A percentile compares a stretch with the other conserved stretches of the same genome.
Conservation (phyloP, 92 coral and sea anemone genomes). For the Porites lobata region DNA sequence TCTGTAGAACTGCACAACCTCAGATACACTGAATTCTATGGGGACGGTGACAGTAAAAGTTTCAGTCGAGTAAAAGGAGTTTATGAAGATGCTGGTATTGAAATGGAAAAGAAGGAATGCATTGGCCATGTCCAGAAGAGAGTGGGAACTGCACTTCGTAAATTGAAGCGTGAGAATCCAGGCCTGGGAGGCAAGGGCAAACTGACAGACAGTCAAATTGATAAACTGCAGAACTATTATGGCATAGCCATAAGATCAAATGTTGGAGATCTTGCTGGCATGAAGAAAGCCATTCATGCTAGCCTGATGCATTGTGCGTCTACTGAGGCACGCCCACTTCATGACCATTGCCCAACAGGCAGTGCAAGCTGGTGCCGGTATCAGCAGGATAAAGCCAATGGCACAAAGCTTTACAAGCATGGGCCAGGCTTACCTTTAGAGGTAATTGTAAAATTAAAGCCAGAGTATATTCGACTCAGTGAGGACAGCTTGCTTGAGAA, state of each 20-base stretch:
- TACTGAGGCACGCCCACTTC: too few species aligned
- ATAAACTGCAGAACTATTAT: neutral
- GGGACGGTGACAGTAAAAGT: neutral
- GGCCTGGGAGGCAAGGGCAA: neutral
- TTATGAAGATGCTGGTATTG: neutral
- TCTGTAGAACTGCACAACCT: neutral
- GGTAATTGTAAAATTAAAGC: neutral
- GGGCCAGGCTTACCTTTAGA: neutral
- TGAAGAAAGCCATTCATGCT: neutral
- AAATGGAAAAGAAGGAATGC: neutral
- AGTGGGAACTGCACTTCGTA: neutral
- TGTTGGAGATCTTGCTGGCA: neutral
- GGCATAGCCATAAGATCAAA: neutral
- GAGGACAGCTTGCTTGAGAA: conserved; percentile 33
- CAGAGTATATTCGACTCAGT: conserved; percentile 22
- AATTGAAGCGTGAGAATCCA: neutral
- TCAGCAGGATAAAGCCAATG: neutral
- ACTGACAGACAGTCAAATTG: neutral
- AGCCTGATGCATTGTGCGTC: neutral
- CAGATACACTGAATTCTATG: too few species aligned
- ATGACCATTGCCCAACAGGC: too few species aligned
- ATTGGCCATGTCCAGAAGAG: neutral
- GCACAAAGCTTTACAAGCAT: neutral
- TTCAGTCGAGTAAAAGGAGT: neutral
- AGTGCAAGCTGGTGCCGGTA: too few species aligned